These are phyloP conservation scores for Anthoptus insignis DNA, from an alignment of 2,888 invertebrate genomes.

Conservation along the genomic window DNA sequence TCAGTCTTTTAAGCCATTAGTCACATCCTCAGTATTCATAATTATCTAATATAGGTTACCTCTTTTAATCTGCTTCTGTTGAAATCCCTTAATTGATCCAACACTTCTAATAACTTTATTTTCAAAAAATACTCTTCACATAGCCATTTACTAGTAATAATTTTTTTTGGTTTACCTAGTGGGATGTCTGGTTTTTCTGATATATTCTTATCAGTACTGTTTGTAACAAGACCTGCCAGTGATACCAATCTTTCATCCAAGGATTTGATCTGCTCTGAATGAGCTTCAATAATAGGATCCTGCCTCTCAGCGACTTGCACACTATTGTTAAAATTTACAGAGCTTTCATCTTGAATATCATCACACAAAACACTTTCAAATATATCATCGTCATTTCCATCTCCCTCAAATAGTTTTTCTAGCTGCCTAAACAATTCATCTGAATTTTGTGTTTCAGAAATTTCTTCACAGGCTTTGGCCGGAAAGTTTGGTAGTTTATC, in stretches of 20 bases:
- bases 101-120: slow-evolving; percentile 67
- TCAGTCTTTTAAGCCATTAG: too few species aligned
- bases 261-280: slow-evolving; percentile 67
- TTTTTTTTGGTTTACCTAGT: slow-evolving; percentile 52
- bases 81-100: slow-evolving; percentile 74
- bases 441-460: slow-evolving; percentile 61
- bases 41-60: slow-evolving; percentile 17
- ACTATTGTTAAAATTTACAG: slow-evolving; percentile 49
- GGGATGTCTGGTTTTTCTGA: slow-evolving; percentile 49
- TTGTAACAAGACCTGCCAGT: slow-evolving; percentile 63
- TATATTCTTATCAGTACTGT: slow-evolving; percentile 50
- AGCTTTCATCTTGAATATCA: slow-evolving; percentile 55
- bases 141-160: slow-evolving; percentile 70
- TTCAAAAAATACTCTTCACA: slow-evolving; percentile 81
- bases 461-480: neutral
- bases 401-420: slow-evolving; percentile 77
- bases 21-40: too few species aligned
- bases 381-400: slow-evolving; percentile 75
- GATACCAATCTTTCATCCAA: slow-evolving; percentile 72
- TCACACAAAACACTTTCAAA: slow-evolving; percentile 69
- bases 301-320: slow-evolving; percentile 44
- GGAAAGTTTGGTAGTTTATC: neutral
- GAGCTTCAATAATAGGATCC: slow-evolving; percentile 59
- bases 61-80: slow-evolving; percentile 66
- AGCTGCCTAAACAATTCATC: slow-evolving; percentile 75